phyloP scores from a whole-genome alignment of 2,888 invertebrate species.

The Drosophila colorata region DNA sequence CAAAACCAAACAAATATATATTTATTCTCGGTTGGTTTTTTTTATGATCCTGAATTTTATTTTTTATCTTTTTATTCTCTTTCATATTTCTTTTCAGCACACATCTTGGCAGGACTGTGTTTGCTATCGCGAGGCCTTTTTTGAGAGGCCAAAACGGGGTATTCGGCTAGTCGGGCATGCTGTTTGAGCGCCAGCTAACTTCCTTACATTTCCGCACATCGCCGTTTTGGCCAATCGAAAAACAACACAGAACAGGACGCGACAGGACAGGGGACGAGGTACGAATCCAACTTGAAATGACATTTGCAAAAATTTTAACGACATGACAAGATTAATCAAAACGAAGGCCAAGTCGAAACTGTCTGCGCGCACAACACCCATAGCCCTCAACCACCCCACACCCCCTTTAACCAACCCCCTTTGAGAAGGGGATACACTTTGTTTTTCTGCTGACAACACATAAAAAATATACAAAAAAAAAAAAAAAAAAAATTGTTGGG shows the following conservation, averaged over 20 bases:
- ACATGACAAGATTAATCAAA: conserved; percentile 79
- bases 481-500: conserved; percentile 23
- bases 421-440: conserved; percentile 28
- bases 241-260: not conserved
- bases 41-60: no score
- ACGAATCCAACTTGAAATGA: conserved; percentile 72
- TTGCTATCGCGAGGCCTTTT: no score
- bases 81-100: no score
- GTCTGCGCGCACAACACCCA: conserved; percentile 28
- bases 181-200: not conserved
- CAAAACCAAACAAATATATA: no score
- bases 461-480: conserved; percentile 61
- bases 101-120: no score
- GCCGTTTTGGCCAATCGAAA: conserved; percentile 42
- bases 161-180: not conserved
- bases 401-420: not conserved
- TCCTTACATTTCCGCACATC: conserved; percentile 3
- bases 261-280: not conserved
- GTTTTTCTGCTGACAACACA: conserved; percentile 74
- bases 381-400: no score
- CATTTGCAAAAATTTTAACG: conserved; percentile 80
- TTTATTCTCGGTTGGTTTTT: no score
- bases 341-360: conserved; percentile 58
- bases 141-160: conserved; percentile 2
- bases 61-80: no score